A percentile compares a stretch with the other conserved stretches of the same genome.
Evolutionary conservation across 2,888 invertebrate genomes (phyloP).

Genomic region (Synanthedon vespiformis): DNA sequence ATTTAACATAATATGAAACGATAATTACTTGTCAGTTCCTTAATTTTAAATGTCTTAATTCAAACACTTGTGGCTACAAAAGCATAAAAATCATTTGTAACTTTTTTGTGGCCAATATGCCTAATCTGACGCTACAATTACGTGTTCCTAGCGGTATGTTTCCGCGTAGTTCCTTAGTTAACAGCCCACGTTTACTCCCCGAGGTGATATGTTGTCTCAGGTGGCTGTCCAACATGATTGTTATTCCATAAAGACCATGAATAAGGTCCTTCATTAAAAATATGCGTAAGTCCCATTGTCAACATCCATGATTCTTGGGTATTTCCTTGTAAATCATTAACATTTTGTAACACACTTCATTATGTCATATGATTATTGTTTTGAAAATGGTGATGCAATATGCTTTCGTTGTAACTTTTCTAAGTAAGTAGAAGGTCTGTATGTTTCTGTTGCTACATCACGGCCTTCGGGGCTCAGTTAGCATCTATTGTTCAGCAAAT

Average conservation of each 20-base stretch:
- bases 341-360: not conserved
- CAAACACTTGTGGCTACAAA: not conserved
- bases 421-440: conserved; percentile 14
- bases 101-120: conserved; percentile 21
- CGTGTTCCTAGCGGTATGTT: conserved; percentile 17
- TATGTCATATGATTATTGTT: too few relatives aligned
- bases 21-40: not conserved
- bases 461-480: conserved; percentile 57
- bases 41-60: not conserved
- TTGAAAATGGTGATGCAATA: not conserved
- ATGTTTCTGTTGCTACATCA: conserved; percentile 34
- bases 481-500: conserved; percentile 59
- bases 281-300: conserved; percentile 9
- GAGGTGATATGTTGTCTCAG: conserved; percentile 38
- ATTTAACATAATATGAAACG: not conserved
- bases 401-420: conserved; percentile 1
- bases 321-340: conserved; percentile 18
- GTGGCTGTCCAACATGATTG: conserved; percentile 31
- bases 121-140: conserved; percentile 27
- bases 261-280: conserved; percentile 8
- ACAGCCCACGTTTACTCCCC: conserved; percentile 50
- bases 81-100: conserved; percentile 1
- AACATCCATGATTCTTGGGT: conserved; percentile 11
- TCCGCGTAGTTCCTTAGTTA: conserved; percentile 58
- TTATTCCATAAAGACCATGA: conserved; percentile 43